Base-by-base conservation (phyloP, 2,888 invertebrate genomes). In the Heteromurus nitidus region DNA sequence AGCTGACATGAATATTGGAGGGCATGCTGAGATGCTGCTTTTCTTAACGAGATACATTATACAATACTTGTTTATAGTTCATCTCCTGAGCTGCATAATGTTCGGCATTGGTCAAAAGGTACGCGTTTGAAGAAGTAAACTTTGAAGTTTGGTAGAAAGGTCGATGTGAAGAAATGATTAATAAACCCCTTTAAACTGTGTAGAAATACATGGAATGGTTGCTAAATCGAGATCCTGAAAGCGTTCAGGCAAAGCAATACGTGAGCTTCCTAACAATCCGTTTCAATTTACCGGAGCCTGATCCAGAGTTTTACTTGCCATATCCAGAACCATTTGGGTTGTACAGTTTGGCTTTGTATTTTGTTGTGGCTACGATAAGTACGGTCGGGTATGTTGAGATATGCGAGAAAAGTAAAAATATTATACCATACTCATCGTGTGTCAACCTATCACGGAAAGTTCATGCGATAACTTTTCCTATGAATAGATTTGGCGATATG, bases 401-500 rank as follows among this genome's bases (percentile, higher is more conserved):
- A 30, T 9, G 28, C 30, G 9, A 47, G 36, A 9, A 9, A 36
- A 9, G 13, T 36, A 36, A 9, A 5, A 9, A 36, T 36, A 36
- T 9, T 5, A 36, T 36, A 9, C 7, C 5, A 36, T 9, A 13
- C 5, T 9, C 13, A 36, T 36, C 36, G 13, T 9, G 36, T 13
- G 13, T 9, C 5, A 36, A 36, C 36, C 13, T 36, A 36, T 36
- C 13, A 36, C n/a, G n/a, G n/a, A n/a, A n/a, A n/a, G n/a, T n/a
- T n/a, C n/a, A n/a, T n/a, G n/a, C n/a, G n/a, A 13, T 36, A 36
- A 9, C 5, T 36, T 36, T 36, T 36, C 36, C 5, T 36, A 9
- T 36, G 36, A 36, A 36, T 13, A 86, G 86, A 13, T 84, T 82
- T 31, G 86, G 86, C 0, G 85, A 86, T 30, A 62, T 85, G 3